Evolutionary conservation across 2,888 invertebrate species (phyloP).

Genomic region (Disparrhopalites patrizii): DNA sequence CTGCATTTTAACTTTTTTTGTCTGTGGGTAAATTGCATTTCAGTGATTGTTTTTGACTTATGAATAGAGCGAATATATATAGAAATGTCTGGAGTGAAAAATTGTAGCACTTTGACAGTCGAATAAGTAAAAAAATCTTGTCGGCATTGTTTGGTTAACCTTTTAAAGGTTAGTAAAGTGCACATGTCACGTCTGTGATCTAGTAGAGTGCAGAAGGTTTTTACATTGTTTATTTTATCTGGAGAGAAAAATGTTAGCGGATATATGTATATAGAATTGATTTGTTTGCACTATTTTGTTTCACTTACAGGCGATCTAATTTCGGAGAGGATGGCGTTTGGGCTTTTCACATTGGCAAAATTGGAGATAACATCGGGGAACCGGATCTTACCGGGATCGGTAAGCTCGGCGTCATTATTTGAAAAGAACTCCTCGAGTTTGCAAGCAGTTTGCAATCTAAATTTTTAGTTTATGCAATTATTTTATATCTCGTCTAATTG

Average conservation of each 20-base stretch:
- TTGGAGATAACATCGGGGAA: slow-evolving; percentile 59
- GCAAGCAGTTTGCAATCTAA: too few species aligned
- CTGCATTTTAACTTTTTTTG: background rate
- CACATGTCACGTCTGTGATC: background rate
- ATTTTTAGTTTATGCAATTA: too few species aligned
- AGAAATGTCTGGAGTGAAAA: background rate
- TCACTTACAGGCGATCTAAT: slow-evolving; percentile 72
- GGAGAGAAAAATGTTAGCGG: background rate
- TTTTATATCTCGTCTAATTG: too few species aligned
- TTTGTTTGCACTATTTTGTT: slow-evolving; percentile 1
- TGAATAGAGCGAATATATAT: background rate
- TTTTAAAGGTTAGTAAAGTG: background rate
- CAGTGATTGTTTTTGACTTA: background rate
- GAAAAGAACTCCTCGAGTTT: too few species aligned
- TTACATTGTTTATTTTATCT: background rate
- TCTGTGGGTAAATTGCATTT: background rate
- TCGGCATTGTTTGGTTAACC: too few species aligned
- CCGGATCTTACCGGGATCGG: slow-evolving; percentile 58
- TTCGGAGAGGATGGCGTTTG: slow-evolving; percentile 78
- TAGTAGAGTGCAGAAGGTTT: background rate
- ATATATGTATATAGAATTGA: background rate
- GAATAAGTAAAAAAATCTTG: too few species aligned
- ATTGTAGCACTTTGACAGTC: too few species aligned
- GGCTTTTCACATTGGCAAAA: slow-evolving; percentile 77
- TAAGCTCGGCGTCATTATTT: too few species aligned